Evolutionary conservation across 2,888 invertebrate species (phyloP).

Genomic region (Ecliptopera silaceata): DNA sequence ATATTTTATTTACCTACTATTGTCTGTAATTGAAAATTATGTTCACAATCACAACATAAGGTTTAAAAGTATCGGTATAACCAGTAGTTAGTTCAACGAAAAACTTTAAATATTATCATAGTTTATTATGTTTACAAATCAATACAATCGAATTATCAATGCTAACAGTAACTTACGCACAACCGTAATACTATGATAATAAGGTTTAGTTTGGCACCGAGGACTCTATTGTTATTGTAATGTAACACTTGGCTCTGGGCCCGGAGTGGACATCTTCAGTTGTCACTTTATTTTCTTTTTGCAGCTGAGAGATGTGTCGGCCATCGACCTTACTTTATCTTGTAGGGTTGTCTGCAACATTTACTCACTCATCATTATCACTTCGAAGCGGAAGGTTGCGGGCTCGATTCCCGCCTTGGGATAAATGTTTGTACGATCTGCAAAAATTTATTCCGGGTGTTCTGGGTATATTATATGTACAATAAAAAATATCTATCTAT

Average conservation of each 20-base stretch:
- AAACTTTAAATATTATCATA: conserved; percentile 26
- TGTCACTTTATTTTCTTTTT: conserved; percentile 79
- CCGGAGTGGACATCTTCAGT: conserved; percentile 71
- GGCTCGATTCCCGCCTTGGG: too few species aligned
- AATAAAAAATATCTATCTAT: too few species aligned
- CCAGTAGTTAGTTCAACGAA: too few species aligned
- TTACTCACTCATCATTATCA: too few species aligned
- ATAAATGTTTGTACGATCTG: too few species aligned
- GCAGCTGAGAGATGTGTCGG: conserved; percentile 60
- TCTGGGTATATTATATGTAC: too few species aligned
- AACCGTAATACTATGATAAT: conserved; percentile 32
- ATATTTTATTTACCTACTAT: too few species aligned
- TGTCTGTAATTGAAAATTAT: too few species aligned
- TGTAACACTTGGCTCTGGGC: conserved; percentile 60
- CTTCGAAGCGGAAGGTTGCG: too few species aligned
- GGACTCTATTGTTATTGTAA: conserved; percentile 71
- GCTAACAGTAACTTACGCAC: conserved; percentile 45
- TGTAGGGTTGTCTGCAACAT: conserved; percentile 52
- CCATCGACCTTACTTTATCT: conserved; percentile 64
- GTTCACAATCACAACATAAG: too few species aligned
- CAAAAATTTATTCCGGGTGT: too few species aligned
- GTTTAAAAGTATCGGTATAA: too few species aligned
- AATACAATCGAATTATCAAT: conserved; percentile 67
- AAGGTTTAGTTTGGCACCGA: conserved; percentile 32
- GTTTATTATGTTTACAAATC: conserved; percentile 40